Evolutionary conservation across 1,140 invertebrate species (phyloP), one percentile per base, ranked within the genome.

Genomic region (Adoxophyes honmai): DNA sequence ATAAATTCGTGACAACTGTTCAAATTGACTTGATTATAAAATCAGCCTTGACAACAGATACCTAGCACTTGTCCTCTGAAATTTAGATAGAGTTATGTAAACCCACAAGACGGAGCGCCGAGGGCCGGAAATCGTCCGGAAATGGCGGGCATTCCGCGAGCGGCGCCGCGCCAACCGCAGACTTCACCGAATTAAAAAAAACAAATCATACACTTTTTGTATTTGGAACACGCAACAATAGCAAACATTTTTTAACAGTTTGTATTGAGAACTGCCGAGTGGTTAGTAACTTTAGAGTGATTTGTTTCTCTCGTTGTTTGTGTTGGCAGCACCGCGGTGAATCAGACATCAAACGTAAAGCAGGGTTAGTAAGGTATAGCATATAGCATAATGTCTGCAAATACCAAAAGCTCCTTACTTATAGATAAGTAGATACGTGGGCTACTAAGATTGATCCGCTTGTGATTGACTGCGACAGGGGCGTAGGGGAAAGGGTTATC

Each of bases 61-160:
- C 37, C 7, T n/a, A 16, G 16, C 15, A 21, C n/a, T 21, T 48
- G 42, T 33, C 42, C 38, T 39, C 57, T 15, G 57, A 53, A 42
- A 51, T 44, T 57, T 44, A 54, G 68, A 66, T 70, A 65, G 66
- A 52, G 59, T 76, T 74, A 81, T 84, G 72, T 79, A 65, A 68
- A 73, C 59, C 59, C 55, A 65, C 64, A 58, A 61, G 76, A 72
- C 73, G 78, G 69, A 70, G 66, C 61, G 57, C 48, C 48, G 67
- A 64, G 71, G 68, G 61, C 78, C 85, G 85, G 85, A 88, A 77
- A 81, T 74, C 68, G 73, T 84, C 83, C 83, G 85, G 85, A 88
- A 88, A 88, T 88, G 75, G 81, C 83, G 68, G 54, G 75, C 83
- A 88, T 88, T 84, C 85, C 83, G 74, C 77, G 64, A 77, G 21